A percentile compares a stretch with the other conserved stretches of the same genome.
phyloP scores from a whole-genome alignment of 2,113 vertebrate species.

The Actinemys pallida region DNA sequence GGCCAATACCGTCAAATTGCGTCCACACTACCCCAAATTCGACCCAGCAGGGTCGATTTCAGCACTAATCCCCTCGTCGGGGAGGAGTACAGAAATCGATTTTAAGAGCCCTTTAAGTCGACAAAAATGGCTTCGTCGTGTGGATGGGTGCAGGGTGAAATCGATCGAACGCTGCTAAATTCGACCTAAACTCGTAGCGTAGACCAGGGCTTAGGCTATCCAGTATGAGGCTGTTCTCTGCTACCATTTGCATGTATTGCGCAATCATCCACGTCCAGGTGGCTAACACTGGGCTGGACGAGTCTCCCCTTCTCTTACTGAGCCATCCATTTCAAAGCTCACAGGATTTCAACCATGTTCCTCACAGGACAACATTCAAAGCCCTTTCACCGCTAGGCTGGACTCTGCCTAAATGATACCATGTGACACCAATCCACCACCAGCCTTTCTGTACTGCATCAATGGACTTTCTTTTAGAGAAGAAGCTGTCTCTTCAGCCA shows the following conservation, averaged over 20 bases:
- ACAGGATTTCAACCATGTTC: background rate
- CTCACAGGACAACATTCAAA: background rate
- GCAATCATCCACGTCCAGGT: background rate
- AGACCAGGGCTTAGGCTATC: background rate
- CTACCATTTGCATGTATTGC: background rate
- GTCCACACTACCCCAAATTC: too few species aligned
- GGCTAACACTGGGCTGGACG: background rate
- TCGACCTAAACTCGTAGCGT: too few species aligned
- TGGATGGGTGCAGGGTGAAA: too few species aligned
- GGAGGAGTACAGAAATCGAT: too few species aligned
- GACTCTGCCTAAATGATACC: background rate
- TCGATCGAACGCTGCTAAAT: too few species aligned
- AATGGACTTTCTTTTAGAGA: background rate
- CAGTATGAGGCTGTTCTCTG: background rate
- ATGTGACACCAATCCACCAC: fast-evolving
- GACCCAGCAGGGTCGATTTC: too few species aligned
- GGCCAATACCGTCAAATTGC: too few species aligned
- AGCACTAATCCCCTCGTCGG: too few species aligned
- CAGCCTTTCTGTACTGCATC: background rate
- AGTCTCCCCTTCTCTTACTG: background rate
- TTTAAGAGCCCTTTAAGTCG: too few species aligned
- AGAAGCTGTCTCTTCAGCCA: background rate
- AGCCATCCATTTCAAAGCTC: background rate
- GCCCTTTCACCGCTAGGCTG: fast-evolving
- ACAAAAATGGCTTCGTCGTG: too few species aligned